Base-by-base conservation (phyloP, 2,888 invertebrate species). In the Andrena hattorfiana region DNA sequence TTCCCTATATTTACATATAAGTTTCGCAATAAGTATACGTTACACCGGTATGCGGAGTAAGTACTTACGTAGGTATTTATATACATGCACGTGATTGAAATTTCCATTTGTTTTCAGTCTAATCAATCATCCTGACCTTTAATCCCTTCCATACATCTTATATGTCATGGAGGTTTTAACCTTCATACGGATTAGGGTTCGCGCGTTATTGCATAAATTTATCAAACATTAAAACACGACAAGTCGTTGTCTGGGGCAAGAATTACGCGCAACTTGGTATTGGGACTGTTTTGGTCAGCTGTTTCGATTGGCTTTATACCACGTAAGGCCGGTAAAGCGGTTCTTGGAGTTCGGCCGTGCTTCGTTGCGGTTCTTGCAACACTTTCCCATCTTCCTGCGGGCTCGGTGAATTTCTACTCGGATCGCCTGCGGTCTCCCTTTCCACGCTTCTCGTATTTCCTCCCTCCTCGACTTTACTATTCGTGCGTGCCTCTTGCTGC, bases 401-500 rank as follows among this genome's bases (percentile, higher is more conserved):
- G 70, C 86, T 70, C 72, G 83, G 71, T 5, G 83, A 77, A 56
- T 64, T 83, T 7, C 51, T 60, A 66, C 63, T 76, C 35, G 86
- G 85, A 67, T 86, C 64, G 83, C 87, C 67, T 81, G 89, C 59
- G 77, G 88, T 79, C 67, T 90, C 89, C 79, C 90, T 91, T 83
- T 89, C 91, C 75, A 82, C 85, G 28, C 85, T 90, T 20, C 89
- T 87, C 63, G 87, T 84, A 71, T 84, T 91, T 56, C 87, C 89
- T 16, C 86, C 74, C 5, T 94, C 94, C 73, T 96, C 96, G 13
- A 91, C 90, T 94, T 97, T 97, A 35, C 84, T 89, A 30, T 87
- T 90, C 7, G 91, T 70, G 63, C 92, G 90, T 16, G 97, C 96
- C 94, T 98, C 98, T 88, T 98, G 97, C 93, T 98, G 98, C 0